Evolutionary conservation across 1,140 invertebrate genomes (phyloP), one percentile per base, ranked within the genome.

Genomic region (Holcopasites calliopsidis): DNA sequence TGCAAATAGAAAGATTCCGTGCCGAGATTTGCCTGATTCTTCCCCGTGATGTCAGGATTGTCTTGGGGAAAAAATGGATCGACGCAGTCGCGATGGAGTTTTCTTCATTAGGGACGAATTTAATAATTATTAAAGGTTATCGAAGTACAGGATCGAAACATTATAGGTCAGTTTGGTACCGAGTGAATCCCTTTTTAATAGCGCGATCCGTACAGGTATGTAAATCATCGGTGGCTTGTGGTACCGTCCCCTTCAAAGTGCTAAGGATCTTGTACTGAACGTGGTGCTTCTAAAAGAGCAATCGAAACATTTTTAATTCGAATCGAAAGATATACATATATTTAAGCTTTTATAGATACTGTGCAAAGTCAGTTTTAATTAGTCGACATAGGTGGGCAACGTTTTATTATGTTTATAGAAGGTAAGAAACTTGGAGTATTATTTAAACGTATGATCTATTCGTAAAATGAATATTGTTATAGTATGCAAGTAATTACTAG

Each of bases 1-100:
- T 75, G 65, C 73, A 75, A 68, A 69, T 68, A 40, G 73, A 75
- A 49, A 75, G 64, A 75, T 69, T 42, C 16, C n/a, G 16, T 4
- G 1, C 21, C 3, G 40, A 58, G 52, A 69, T 68, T 75, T 26
- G n/a, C 11, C 1, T 26, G 18, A 33, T 57, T 26, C 42, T 33
- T 69, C 52, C 52, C 0, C 1, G 18, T 61, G 64, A 66, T 72
- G 23, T n/a, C 50, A 44, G 11, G 16, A 28, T 42, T 38, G 26
- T 23, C 23, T 2, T 8, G 31, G 11, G 23, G 13, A 64, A 42
- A 40, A 54, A 72, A 52, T 52, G 64, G 52, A 66, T n/a, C 31
- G 64, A 26, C 44, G 16, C 23, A 35, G 35, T 33, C 10, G 10
- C 31, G 31, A 26, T 33, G 21, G 28, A 31, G 4, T 31, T 10